Evolutionary conservation across 1,140 invertebrate species (phyloP), one percentile per base, ranked within the genome.

Genomic region (Carcinoscorpius rotundicauda): DNA sequence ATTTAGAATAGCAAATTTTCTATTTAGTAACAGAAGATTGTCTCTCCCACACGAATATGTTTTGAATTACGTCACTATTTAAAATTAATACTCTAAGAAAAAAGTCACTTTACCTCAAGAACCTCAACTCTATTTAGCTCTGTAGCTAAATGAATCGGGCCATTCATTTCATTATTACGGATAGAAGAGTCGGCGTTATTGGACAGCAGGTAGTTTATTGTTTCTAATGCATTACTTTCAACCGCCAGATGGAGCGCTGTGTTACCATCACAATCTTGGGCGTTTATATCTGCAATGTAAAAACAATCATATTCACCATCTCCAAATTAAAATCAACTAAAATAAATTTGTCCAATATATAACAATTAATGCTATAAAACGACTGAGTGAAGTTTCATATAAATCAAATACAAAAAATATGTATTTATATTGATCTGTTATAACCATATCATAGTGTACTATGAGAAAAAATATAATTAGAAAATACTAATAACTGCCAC

Each of bases 181-280:
- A 86, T 79, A 51, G 81, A 78, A 0, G 86, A 82, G 58, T 87
- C 80, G 2, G 88, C 87, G 5, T 82, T 83, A 66, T 86, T 86
- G 73, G 85, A 79, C 4, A 93, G 72, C 51, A 92, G 78, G 73
- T 83, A 87, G 65, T 87, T 83, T 8, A 93, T 80, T 0, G 84
- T 82, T 10, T 85, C 83, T 10, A 85, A 72, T 6, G 87, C 81
- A 67, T 87, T 84, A 69, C 83, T 81, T 75, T 88, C 84, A 0
- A 91, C 85, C 3, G 90, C 89, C 51, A 87, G 74, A 75, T 94
- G 91, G 0, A 94, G 77, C 3, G 89, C 84, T 3, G 89, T 92
- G 71, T 92, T 89, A 0, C 88, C 88, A 53, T 78, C 80, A 69
- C 84, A 82, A 75, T 93, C 89, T 70, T 78, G 76, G 10, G 82